Conservation (phyloP, 2,888 invertebrate species). For the Drosophila neoperkinsi region DNA sequence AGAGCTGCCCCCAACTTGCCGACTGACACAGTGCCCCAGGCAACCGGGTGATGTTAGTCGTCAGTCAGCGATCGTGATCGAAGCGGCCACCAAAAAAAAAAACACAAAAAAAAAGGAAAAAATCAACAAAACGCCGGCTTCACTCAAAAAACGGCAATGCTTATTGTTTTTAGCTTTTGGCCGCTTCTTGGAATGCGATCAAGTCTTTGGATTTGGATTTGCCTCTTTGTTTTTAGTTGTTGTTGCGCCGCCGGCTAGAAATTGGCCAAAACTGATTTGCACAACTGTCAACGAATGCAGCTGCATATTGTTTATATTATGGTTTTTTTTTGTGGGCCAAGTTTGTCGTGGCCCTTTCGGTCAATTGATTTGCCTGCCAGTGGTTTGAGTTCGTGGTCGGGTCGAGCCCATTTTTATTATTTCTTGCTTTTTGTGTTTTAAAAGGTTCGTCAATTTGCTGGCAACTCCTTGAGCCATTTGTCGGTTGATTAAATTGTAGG, state of each 20-base stretch:
- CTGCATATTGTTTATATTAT: constrained; percentile 58
- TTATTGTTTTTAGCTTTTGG: constrained; percentile 47
- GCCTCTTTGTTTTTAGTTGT: constrained; percentile 13
- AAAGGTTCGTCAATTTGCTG: constrained; percentile 48
- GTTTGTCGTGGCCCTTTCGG: constrained; percentile 66
- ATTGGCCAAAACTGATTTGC: constrained; percentile 64
- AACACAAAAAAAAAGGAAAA: neutral
- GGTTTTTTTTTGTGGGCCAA: constrained; percentile 49
- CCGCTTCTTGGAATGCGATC: constrained; percentile 73
- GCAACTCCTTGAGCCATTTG: constrained; percentile 56
- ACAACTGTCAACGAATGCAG: constrained; percentile 75
- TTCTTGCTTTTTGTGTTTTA: constrained; percentile 1
- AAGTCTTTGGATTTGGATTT: constrained; percentile 46
- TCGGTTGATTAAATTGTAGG: constrained; percentile 53
- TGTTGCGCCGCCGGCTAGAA: constrained; percentile 65
- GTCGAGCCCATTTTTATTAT: constrained; percentile 47
- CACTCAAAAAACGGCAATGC: constrained; percentile 7
- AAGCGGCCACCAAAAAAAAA: constrained; percentile 61
- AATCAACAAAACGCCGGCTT: constrained; percentile 24
- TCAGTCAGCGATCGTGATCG: constrained; percentile 72
- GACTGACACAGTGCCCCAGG: constrained; percentile 37
- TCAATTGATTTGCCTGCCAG: constrained; percentile 65
- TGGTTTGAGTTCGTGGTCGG: constrained; percentile 39
- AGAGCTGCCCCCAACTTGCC: constrained; percentile 42
- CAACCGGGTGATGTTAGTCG: constrained; percentile 68